A percentile compares a stretch with the other conserved stretches of the same genome.
phyloP scores from a whole-genome alignment of 1,140 invertebrate genomes.

The Neodiprion pinetum region DNA sequence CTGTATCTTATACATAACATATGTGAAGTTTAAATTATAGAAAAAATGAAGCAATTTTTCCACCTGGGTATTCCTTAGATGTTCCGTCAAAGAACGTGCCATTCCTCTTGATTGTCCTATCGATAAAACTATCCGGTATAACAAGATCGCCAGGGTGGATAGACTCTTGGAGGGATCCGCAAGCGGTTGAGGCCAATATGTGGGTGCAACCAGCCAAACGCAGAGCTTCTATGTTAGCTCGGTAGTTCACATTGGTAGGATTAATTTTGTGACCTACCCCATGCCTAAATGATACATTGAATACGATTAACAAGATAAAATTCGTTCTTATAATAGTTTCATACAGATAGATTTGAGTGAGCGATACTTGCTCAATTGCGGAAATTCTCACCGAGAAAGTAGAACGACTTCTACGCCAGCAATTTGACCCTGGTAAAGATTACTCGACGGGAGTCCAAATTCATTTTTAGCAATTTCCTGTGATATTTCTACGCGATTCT shows the following conservation, averaged over 20 bases:
- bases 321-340: background rate
- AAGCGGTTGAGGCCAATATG: constrained; percentile 89
- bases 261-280: constrained; percentile 83
- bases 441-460: constrained; percentile 82
- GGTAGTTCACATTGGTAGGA: constrained; percentile 90
- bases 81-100: constrained; percentile 92
- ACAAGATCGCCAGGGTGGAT: constrained; percentile 90
- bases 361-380: no score
- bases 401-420: constrained; percentile 80
- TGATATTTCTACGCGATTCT: constrained; percentile 66
- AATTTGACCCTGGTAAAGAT: constrained; percentile 71
- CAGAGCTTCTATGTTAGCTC: constrained; percentile 96
- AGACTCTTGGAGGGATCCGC: constrained; percentile 89
- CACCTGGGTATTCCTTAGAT: constrained; percentile 58
- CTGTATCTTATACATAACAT: no score
- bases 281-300: constrained; percentile 70
- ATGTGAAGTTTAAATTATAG: background rate
- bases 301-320: constrained; percentile 9
- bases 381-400: constrained; percentile 70
- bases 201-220: constrained; percentile 90
- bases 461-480: constrained; percentile 68
- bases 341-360: background rate
- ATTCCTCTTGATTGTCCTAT: constrained; percentile 72
- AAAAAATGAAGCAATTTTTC: background rate
- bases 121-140: constrained; percentile 93